Conservation (phyloP, 2,113 vertebrate species). For the Glaucidium brasilianum region DNA sequence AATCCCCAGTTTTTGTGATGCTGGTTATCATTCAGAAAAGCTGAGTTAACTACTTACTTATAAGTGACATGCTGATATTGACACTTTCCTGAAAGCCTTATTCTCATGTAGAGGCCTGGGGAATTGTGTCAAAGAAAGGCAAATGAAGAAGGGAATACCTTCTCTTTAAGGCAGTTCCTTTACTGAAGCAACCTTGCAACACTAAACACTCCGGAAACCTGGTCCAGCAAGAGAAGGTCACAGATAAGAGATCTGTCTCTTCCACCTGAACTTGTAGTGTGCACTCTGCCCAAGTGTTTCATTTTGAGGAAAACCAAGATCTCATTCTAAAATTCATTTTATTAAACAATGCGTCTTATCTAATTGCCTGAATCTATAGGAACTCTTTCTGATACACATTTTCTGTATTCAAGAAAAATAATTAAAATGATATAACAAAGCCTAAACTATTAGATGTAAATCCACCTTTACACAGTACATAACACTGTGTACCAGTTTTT, state of each 20-base stretch:
- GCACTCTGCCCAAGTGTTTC: not conserved
- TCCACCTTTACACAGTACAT: not conserved
- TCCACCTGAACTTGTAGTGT: fast-evolving
- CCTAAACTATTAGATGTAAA: not conserved
- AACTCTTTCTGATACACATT: not conserved
- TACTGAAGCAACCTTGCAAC: not conserved
- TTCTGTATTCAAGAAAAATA: not conserved
- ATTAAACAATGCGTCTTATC: not conserved
- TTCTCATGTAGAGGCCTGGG: not conserved
- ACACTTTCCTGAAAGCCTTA: not conserved
- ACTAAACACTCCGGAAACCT: not conserved
- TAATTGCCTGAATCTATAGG: not conserved
- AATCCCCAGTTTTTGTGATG: not conserved
- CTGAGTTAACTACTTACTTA: not conserved
- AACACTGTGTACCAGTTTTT: not conserved
- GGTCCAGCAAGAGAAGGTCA: not conserved
- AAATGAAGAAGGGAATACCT: not conserved
- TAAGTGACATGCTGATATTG: not conserved
- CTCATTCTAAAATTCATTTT: not conserved
- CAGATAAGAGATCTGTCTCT: not conserved
- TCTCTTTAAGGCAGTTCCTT: not conserved
- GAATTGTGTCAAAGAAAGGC: not conserved
- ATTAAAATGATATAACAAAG: not conserved
- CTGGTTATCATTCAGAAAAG: not conserved
- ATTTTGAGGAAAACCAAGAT: not conserved